A percentile compares a stretch with the other conserved stretches of the same genome.
These are phyloP conservation scores for Paraplagusia blochii DNA, from an alignment of 2,113 vertebrate species.

Conservation along the genomic window DNA sequence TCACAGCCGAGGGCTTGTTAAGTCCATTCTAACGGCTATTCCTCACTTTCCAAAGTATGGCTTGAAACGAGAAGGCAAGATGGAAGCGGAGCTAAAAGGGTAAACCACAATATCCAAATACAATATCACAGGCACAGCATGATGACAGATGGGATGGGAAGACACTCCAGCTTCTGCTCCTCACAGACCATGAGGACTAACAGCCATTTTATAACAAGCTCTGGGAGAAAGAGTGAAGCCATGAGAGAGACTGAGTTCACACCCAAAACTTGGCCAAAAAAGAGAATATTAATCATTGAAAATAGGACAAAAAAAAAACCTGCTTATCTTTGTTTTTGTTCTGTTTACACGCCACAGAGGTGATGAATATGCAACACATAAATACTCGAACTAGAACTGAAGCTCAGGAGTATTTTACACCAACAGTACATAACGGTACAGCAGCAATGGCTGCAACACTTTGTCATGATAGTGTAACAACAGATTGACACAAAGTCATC, in stretches of 20 bases:
- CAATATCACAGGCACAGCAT: slow-evolving; percentile 18
- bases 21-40: slow-evolving; percentile 12
- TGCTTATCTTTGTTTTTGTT: neutral
- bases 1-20: slow-evolving; percentile 23
- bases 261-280: neutral
- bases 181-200: slow-evolving; percentile 29
- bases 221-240: neutral
- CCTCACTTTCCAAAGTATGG: slow-evolving; percentile 16
- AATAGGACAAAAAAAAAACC: too few species aligned
- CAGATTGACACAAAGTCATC: neutral
- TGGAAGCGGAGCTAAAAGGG: slow-evolving; percentile 5
- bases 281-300: neutral
- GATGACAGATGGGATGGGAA: slow-evolving; percentile 34
- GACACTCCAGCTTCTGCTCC: slow-evolving; percentile 12
- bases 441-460: neutral
- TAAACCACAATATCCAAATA: slow-evolving; percentile 13
- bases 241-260: neutral
- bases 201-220: slow-evolving; percentile 29
- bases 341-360: neutral
- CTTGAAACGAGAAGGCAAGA: slow-evolving; percentile 12
- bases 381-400: too few species aligned
- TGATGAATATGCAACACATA: neutral
- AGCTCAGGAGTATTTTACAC: neutral
- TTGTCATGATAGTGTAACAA: neutral
- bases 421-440: neutral